Base-by-base conservation (phyloP, 2,113 vertebrate species). In the Mesoclemmys tuberculata region DNA sequence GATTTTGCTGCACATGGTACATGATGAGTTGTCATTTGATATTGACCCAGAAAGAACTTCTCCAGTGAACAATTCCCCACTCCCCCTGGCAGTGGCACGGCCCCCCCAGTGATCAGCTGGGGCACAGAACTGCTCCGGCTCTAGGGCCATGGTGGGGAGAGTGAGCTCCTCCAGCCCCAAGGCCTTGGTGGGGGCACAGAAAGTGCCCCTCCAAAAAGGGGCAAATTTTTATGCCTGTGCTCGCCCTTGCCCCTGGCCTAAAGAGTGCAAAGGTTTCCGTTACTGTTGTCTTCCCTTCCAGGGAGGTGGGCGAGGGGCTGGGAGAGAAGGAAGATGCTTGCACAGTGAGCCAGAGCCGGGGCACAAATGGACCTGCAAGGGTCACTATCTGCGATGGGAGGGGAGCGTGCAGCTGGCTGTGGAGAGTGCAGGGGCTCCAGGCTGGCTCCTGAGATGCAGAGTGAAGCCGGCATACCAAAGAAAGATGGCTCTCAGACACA, bases 21-120 rank as follows among this genome's bases (percentile, higher is more conserved):
- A 0, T 0, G 5, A 78, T 8, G 82, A 38, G 26, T 49, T 26
- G n/a, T 8, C 22, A 5, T 41, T 26, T 75, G 10, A 10, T 22
- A 8, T 13, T 21, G 41, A 12, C 71, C 5, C 5, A 41, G n/a
- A 26, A 6, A 44, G 38, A 44, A 75, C 38, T 41, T 41, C 38
- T 41, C 71, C 71, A 44, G 68, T 2, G 5, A 74, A 41, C 18
- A 18, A 41, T 38, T 9, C 21, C 10, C n/a, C 35, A 35, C 4
- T 31, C 24, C 10, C 21, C 21, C 52, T 21, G 54, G 6, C 49
- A 51, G 49, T 8, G 49, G 49, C 49, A 51, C 13, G 49, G 49
- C 3, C 49, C 13, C 13, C 49, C 49, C 49, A 51, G 10, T 51
- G 49, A 14, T 51, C 49, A 51, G 14, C 46, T 46, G 46, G 49